Evolutionary conservation across 1,140 invertebrate species (phyloP).

Genomic region (Zaprionus tsacasi): DNA sequence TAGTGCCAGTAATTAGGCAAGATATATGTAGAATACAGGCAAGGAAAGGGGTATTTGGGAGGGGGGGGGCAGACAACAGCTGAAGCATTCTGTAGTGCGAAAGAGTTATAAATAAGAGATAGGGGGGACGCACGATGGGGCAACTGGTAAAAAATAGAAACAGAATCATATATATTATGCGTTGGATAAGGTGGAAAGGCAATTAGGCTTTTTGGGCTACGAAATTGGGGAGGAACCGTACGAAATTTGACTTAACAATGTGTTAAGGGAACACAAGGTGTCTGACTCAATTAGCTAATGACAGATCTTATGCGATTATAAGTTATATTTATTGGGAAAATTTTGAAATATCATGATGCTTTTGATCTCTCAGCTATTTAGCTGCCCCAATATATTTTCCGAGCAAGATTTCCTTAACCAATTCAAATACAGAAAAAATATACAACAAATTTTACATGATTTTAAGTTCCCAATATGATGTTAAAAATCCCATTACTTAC

Average conservation of each 20-base stretch:
- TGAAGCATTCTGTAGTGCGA: constrained; percentile 31
- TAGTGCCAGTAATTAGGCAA: constrained; percentile 76
- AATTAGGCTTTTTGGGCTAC: constrained; percentile 13
- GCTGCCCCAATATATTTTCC: background rate
- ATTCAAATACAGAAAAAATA: too few relatives aligned
- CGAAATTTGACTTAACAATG: constrained; percentile 1
- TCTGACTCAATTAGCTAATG: background rate
- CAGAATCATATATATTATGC: constrained; percentile 13
- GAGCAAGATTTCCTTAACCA: too few relatives aligned
- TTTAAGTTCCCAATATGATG: too few relatives aligned
- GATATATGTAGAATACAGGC: constrained; percentile 60
- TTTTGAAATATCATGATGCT: background rate
- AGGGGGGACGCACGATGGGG: constrained; percentile 20
- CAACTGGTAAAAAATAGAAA: constrained; percentile 29
- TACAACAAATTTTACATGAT: too few relatives aligned
- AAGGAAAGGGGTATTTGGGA: constrained; percentile 11
- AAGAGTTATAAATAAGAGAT: constrained; percentile 69
- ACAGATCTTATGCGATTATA: background rate
- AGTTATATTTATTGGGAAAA: background rate
- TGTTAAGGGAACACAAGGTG: constrained; percentile 5
- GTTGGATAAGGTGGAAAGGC: constrained; percentile 21
- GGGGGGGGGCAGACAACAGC: constrained; percentile 19
- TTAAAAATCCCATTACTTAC: too few relatives aligned
- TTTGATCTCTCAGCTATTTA: background rate
- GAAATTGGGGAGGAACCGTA: background rate